phyloP scores from a whole-genome alignment of 2,888 invertebrate genomes.

The Lymantria monacha region DNA sequence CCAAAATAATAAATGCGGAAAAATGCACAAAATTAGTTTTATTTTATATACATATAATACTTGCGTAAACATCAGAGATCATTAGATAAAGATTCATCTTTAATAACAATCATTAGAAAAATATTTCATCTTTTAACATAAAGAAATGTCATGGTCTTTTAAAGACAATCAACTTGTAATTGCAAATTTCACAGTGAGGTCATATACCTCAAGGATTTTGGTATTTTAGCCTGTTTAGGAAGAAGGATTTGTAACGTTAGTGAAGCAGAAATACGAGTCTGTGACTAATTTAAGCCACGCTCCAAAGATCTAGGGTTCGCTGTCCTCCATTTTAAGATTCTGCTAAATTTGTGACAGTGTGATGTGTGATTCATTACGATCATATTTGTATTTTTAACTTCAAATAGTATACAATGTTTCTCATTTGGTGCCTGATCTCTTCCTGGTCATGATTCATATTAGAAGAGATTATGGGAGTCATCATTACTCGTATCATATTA shows the following conservation, averaged over 20 bases:
- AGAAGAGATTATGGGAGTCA: too few relatives aligned
- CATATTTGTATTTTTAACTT: neutral
- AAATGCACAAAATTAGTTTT: too few relatives aligned
- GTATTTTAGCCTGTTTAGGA: conserved; percentile 28
- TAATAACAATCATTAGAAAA: too few relatives aligned
- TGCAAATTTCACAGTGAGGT: conserved; percentile 37
- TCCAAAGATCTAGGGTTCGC: conserved; percentile 25
- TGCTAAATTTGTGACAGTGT: neutral
- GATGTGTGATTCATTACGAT: neutral
- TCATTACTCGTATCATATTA: too few relatives aligned
- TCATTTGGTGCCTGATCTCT: too few relatives aligned
- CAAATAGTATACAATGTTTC: too few relatives aligned
- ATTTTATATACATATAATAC: too few relatives aligned
- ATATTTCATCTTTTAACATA: too few relatives aligned
- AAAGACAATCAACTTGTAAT: conserved; percentile 33
- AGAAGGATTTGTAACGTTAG: conserved; percentile 25
- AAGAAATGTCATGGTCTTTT: conserved; percentile 4
- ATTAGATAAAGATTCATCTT: too few relatives aligned
- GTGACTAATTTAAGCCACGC: conserved; percentile 43
- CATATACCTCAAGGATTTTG: conserved; percentile 36
- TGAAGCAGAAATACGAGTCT: conserved; percentile 44
- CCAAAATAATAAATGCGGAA: too few relatives aligned
- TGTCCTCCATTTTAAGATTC: conserved; percentile 4
- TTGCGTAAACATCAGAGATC: too few relatives aligned
- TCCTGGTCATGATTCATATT: too few relatives aligned